phyloP scores from a whole-genome alignment of 2,888 invertebrate species.

The Timandra comae region DNA sequence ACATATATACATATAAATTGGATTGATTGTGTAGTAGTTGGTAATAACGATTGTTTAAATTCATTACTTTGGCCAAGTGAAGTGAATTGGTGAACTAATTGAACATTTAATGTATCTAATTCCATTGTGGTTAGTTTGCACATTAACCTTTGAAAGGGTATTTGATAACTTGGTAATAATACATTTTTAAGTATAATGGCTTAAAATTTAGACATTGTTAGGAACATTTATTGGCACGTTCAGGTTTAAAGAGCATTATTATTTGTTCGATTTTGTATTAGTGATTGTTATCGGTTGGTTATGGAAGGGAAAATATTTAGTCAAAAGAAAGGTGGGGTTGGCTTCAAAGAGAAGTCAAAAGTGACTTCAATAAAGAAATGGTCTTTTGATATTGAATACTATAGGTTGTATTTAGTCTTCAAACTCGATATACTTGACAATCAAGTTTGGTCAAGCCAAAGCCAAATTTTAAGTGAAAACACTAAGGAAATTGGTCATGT shows the following conservation, averaged over 20 bases:
- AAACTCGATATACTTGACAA: too few species aligned
- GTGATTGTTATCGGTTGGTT: too few species aligned
- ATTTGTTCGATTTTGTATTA: too few species aligned
- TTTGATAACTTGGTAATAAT: conserved; percentile 7
- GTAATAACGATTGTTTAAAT: conserved; percentile 19
- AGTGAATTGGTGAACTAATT: conserved; percentile 15
- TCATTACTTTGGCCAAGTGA: conserved; percentile 17
- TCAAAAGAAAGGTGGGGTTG: too few species aligned
- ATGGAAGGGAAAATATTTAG: too few species aligned
- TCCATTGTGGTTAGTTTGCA: conserved; percentile 19
- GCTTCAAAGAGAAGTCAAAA: too few species aligned
- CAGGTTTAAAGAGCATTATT: background rate
- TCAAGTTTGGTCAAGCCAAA: too few species aligned
- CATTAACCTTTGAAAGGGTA: conserved; percentile 11
- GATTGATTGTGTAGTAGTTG: conserved; percentile 1
- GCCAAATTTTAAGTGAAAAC: too few species aligned
- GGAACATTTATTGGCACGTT: background rate
- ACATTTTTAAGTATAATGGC: conserved; percentile 12
- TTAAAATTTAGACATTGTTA: conserved; percentile 6
- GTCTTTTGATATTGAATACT: too few species aligned
- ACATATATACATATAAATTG: conserved; percentile 1
- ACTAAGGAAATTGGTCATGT: too few species aligned
- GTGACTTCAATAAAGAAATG: too few species aligned
- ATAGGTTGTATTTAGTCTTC: too few species aligned
- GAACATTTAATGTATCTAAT: conserved; percentile 10